Evolutionary conservation across 2,797 vertebrate species (phyloP).

Genomic region (Tangara arthus): DNA sequence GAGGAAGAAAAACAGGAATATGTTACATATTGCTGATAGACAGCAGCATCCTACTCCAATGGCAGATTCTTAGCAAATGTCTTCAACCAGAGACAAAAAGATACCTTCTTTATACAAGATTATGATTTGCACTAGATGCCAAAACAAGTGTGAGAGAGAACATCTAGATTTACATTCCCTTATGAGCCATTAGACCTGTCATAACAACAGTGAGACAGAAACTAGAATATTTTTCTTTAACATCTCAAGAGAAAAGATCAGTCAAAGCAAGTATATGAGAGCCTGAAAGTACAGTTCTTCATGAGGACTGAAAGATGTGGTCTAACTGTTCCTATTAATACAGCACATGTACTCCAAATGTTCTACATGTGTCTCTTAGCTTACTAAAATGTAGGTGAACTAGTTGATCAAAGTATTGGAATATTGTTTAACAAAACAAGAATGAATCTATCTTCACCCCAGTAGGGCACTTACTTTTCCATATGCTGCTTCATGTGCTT

Average conservation of each 20-base stretch:
- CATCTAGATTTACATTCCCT: neutral
- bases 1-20: neutral
- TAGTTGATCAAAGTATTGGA: neutral
- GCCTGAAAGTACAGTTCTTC: neutral
- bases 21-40: neutral
- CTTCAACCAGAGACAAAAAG: neutral
- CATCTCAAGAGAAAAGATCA: neutral
- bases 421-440: neutral
- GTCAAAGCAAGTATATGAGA: neutral
- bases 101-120: neutral
- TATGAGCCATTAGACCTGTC: slow-evolving; percentile 13
- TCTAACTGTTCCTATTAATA: neutral
- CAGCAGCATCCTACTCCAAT: neutral
- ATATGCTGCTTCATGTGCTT: slow-evolving; percentile 60
- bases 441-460: slow-evolving; percentile 33
- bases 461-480: slow-evolving; percentile 59
- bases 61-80: neutral
- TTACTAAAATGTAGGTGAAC: neutral
- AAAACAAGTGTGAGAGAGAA: neutral
- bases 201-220: neutral
- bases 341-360: accelerated
- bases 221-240: neutral
- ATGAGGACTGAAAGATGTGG: neutral
- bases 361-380: neutral
- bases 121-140: neutral